Base-by-base conservation (phyloP, 2,113 vertebrate species). In the Panthera uncia region DNA sequence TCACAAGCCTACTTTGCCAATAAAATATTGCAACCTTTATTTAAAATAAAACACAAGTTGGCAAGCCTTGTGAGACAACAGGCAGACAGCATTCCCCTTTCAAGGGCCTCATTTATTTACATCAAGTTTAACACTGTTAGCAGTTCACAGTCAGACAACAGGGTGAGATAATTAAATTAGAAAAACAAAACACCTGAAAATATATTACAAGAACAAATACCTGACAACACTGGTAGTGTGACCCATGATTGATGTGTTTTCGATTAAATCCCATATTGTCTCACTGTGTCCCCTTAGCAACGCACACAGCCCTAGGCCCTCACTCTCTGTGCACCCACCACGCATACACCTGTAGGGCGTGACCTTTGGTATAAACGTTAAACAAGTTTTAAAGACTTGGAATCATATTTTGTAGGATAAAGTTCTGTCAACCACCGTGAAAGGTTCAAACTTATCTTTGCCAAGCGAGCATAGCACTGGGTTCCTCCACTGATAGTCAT, bases 111-210 rank as follows among this genome's bases (percentile, higher is more conserved):
- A 99, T 99, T 99, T 99, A 99, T 99, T 99, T 99, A 99, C 99
- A 99, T 99, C 99, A 99, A 99, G 99, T 99, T 99, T 99, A 99
- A 99, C 99, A 99, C 99, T 99, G 99, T 99, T 99, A 98, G 99
- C 99, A 99, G 99, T 99, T 99, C 99, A 99, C 99, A 99, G 99
- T 99, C 99, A 99, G 99, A 99, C 99, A 98, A 99, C 98, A 98
- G 99, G 99, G 99, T 99, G 99, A 99, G 99, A 99, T 98, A 99
- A 99, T 99, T 99, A 99, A 99, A 99, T 99, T 99, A 99, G 98
- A 99, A 99, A 99, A 99, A 99, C 99, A 99, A 99, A 99, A 99
- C 95, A 95, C 98, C 98, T 98, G 91, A 99, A 99, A 99, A 99
- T 99, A 99, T 99, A 99, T 99, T 99, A 99, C 99, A 99, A 99